Conservation (phyloP, 2,888 invertebrate genomes). For the Pollenia angustigena region DNA sequence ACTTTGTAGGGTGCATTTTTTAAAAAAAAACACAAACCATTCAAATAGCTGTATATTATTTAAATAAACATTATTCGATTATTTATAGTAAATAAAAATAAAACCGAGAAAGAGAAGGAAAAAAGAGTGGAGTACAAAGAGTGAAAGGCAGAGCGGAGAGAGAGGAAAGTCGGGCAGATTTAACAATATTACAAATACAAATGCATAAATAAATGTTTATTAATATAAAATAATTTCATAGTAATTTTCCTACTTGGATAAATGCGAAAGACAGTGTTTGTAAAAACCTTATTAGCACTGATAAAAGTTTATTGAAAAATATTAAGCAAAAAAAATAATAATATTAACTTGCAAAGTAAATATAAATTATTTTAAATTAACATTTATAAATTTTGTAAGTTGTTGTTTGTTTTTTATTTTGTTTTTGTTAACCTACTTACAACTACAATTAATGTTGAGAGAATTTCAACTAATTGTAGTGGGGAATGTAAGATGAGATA, state of each 20-base stretch:
- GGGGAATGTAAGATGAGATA: too few relatives aligned
- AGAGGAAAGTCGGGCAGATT: background rate
- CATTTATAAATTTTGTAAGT: too few relatives aligned
- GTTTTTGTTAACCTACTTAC: too few relatives aligned
- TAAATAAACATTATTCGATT: background rate
- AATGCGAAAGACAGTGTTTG: background rate
- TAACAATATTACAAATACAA: constrained; percentile 37
- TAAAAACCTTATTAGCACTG: background rate
- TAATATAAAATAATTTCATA: constrained; percentile 49
- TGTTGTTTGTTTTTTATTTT: too few relatives aligned
- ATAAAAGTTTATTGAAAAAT: constrained; percentile 21
- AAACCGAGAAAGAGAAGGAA: background rate
- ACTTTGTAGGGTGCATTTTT: too few relatives aligned
- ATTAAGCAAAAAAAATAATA: constrained; percentile 4
- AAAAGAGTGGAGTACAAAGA: too few relatives aligned
- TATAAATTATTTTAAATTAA: too few relatives aligned
- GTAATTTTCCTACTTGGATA: background rate
- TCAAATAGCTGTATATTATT: background rate
- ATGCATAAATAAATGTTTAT: constrained; percentile 51
- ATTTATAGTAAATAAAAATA: background rate
- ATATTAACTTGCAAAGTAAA: background rate
- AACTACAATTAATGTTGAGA: too few relatives aligned
- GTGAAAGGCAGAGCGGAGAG: background rate
- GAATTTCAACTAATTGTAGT: too few relatives aligned
- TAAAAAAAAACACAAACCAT: too few relatives aligned